phyloP scores from a whole-genome alignment of 2,113 vertebrate genomes.

The Labeo rohita region DNA sequence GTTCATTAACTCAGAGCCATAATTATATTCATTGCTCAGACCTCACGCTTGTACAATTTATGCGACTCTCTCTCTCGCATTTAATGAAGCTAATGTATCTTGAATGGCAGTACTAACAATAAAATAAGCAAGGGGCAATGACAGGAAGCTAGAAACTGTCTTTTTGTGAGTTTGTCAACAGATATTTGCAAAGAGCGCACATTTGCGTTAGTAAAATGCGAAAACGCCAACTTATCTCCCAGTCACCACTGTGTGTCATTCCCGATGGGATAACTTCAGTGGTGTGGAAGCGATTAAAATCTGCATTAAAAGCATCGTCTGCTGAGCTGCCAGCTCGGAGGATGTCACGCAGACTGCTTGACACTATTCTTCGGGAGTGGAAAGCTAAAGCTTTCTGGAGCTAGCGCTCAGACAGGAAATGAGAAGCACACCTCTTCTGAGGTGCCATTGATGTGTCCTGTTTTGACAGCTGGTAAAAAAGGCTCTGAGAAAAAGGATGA shows the following conservation, averaged over 20 bases:
- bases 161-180: conserved; percentile 9
- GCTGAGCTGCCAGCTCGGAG: conserved; percentile 19
- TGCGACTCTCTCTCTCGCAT: conserved; percentile 36
- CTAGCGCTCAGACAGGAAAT: conserved; percentile 33
- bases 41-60: conserved; percentile 44
- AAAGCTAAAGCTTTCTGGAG: conserved; percentile 30
- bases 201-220: neutral
- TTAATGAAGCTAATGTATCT: conserved; percentile 48
- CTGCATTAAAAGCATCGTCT: conserved; percentile 26
- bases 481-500: neutral
- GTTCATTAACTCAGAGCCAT: conserved; percentile 56
- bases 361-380: conserved; percentile 1
- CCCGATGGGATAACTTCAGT: conserved; percentile 18
- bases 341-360: conserved; percentile 26
- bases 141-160: neutral
- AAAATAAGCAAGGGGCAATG: conserved; percentile 23
- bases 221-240: neutral
- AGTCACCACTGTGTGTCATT: neutral
- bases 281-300: conserved; percentile 46
- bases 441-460: conserved; percentile 40
- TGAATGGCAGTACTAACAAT: conserved; percentile 30
- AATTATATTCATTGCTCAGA: conserved; percentile 55
- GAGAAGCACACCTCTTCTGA: conserved; percentile 11
- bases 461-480: conserved; percentile 50
- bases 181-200: neutral